Evolutionary conservation across 2,797 vertebrate genomes (phyloP), one percentile per base, ranked within the genome.

Genomic region (Danio choprae): DNA sequence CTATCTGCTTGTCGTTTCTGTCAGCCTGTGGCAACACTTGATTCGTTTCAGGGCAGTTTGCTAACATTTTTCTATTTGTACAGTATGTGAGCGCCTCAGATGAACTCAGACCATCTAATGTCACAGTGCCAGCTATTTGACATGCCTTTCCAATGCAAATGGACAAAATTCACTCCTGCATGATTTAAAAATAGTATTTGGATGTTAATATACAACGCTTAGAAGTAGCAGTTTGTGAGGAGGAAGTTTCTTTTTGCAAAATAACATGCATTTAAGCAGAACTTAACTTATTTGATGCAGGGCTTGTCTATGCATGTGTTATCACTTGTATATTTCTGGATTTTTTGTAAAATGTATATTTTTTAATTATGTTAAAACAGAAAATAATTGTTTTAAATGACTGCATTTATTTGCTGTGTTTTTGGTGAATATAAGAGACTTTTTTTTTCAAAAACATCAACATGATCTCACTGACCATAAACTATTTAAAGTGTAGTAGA

Each of bases 1-100:
- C 50, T 10, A 53, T 40, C 38, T 1, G 9, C 29, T 69, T 69
- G 29, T 40, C 93, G 97, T 93, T 36, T 53, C 16, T 69, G 15
- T 38, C 10, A 69, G 67, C 29, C 65, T 10, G 0, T 40, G 48
- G 67, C 48, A 46, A 68, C 65, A 36, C 64, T 48, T 67, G 64
- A 29, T 44, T 48, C 4, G 2, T 20, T 68, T 50, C 20, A 50
- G 44, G 64, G 44, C 2, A 4, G 2, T 13, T 53, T 69, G 29
- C 65, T 36, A 50, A 16, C 36, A 38, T 51, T 51, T 51, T 18
- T 46, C 3, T 29, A 10, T 6, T 53, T 53, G 4, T 53, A 10
- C 20, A 16, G 1, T 18, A 12, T 53, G 41, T 5, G 48, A 69
- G 48, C 48, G 12, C 16, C 67, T 5, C 20, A n/a, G 44, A 36